Base-by-base conservation (phyloP, 2,113 vertebrate species). In the Chlorodrepanis virens region DNA sequence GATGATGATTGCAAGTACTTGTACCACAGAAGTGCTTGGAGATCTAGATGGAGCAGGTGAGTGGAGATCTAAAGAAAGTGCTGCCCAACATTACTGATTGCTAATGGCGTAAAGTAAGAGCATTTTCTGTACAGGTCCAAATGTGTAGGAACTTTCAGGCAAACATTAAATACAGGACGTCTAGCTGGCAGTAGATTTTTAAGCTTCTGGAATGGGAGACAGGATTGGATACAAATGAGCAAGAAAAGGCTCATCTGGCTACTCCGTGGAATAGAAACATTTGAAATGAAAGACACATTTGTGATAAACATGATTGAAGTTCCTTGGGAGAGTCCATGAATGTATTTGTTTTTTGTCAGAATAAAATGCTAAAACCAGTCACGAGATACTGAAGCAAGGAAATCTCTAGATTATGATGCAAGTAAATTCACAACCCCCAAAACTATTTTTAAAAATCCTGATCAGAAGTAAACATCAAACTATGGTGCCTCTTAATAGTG, bases 261-360 rank as follows among this genome's bases (percentile, higher is more conserved):
- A 33, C 65, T 12, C 33, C 33, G 45, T 44, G 59, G 57, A 85
- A 96, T 71, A 82, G 82, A 76, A 91, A 94, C 79, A 90, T 49
- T 83, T 94, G 68, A 83, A 92, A 94, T 60, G 53, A 71, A 92
- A 94, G 75, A 95, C 84, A 68, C 29, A 64, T 94, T 94, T 96
- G 42, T 93, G 67, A 93, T 82, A 97, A 97, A 84, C 44, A 90
- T 84, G 88, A 79, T 79, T 87, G 74, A 94, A 95, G 77, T 93
- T 92, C 79, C 57, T 87, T 91, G 83, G 76, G 85, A 95, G 87
- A 67, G 25, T 10, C 49, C 31, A 3, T 31, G 64, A 63, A 74
- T 54, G 35, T 40, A 63, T 85, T 91, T 94, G 29, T 9, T 63
- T 90, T 92, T 89, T 67, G 24, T 82, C 69, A 76, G 77, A 94